Conservation (phyloP, 2,797 vertebrate genomes). For the Silurus lanzhouensis region DNA sequence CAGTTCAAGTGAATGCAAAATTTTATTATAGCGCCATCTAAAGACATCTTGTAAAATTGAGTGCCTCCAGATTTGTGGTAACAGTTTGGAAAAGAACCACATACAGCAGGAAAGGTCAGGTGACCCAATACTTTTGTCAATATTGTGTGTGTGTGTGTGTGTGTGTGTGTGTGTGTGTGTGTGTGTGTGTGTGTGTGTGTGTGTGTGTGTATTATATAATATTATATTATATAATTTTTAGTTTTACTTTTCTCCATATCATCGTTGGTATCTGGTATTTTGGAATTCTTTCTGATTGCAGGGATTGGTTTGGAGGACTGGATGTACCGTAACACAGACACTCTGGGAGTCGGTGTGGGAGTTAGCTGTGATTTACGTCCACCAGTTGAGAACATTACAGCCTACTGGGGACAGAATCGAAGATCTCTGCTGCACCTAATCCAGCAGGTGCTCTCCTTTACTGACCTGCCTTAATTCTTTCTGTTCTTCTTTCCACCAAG, state of each 20-base stretch:
- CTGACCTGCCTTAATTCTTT: background rate
- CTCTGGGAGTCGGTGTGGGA: slow-evolving; percentile 94
- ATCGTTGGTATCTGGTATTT: background rate
- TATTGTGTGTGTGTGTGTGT: too few species aligned
- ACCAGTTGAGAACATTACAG: slow-evolving; percentile 77
- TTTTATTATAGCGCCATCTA: too few species aligned
- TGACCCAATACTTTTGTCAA: too few species aligned
- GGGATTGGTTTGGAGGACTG: slow-evolving; percentile 84
- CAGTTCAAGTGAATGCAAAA: too few species aligned
- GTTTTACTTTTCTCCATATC: background rate
- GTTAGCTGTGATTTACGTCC: slow-evolving; percentile 90
- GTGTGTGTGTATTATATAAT: too few species aligned
- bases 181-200: too few species aligned
- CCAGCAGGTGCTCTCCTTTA: slow-evolving; percentile 80
- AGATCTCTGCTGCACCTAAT: slow-evolving; percentile 87
- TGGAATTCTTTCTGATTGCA: background rate
- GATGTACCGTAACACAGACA: slow-evolving; percentile 94
- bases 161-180: too few species aligned
- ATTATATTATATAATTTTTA: too few species aligned
- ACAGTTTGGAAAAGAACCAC: too few species aligned
- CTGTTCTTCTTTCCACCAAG: background rate
- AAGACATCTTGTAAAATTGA: too few species aligned
- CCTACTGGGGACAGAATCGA: slow-evolving; percentile 88
- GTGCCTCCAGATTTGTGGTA: too few species aligned
- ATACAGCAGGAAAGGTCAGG: too few species aligned